Conservation (phyloP, 37 sponge, comb jelly and placozoan genomes). For the Beroe forskalii region DNA sequence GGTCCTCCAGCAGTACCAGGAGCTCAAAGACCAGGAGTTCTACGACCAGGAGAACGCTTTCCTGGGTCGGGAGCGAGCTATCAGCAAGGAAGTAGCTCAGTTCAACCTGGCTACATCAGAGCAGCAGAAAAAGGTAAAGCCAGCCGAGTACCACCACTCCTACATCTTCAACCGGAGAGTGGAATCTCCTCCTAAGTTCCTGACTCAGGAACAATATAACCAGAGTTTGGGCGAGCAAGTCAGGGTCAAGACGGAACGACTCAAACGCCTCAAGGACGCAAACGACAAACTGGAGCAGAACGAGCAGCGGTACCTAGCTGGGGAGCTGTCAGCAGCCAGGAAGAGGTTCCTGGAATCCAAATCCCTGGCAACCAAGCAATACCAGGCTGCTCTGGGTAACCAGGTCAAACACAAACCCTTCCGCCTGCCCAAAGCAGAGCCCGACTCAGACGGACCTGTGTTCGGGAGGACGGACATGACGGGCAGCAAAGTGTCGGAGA, state of each 20-base stretch:
- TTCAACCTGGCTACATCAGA: conserved; percentile 52
- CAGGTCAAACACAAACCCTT: conserved; percentile 66
- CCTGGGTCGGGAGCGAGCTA: background rate
- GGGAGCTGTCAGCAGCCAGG: conserved; percentile 13
- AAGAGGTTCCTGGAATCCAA: background rate
- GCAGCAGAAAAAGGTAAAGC: background rate
- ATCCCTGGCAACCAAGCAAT: background rate
- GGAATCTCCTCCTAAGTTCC: background rate
- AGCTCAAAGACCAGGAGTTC: conserved; percentile 67
- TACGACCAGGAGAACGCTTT: conserved; percentile 6
- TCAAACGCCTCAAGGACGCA: background rate
- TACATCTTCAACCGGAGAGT: background rate
- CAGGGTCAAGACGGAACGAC: background rate
- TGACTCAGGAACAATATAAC: conserved; percentile 65
- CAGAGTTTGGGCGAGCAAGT: conserved; percentile 83
- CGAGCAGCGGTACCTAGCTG: conserved; percentile 35
- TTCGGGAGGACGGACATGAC: conserved; percentile 74
- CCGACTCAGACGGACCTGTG: conserved; percentile 70
- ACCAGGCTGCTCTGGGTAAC: conserved; percentile 27
- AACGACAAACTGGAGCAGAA: conserved; percentile 13
- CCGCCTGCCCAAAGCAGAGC: conserved; percentile 22
- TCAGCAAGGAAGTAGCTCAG: conserved; percentile 43
- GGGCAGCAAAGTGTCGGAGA: conserved; percentile 40
- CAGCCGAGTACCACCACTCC: conserved; percentile 46
- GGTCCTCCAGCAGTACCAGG: conserved; percentile 75